These are phyloP conservation scores for Amphimallon solstitiale DNA, from an alignment of 2,888 invertebrate species.

Conservation along the genomic window DNA sequence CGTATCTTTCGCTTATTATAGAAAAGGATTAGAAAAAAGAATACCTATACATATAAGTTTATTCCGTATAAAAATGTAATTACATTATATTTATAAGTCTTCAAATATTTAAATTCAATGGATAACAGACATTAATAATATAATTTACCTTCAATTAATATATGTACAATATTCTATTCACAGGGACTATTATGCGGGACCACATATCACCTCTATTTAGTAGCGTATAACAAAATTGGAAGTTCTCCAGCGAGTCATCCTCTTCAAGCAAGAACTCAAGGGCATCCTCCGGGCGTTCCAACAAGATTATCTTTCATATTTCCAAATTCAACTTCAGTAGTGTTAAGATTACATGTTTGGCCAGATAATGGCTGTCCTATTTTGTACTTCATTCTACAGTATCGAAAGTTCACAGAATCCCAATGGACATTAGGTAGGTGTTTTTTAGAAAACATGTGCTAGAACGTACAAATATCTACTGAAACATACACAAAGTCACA, in stretches of 20 bases:
- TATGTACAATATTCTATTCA: conserved; percentile 36
- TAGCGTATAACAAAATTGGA: conserved; percentile 78
- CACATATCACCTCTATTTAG: conserved; percentile 76
- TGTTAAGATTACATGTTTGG: conserved; percentile 75
- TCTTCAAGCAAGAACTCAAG: conserved; percentile 76
- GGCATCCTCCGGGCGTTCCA: conserved; percentile 77
- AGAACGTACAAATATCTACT: no score
- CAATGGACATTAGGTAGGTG: conserved; percentile 78
- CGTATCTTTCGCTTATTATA: no score
- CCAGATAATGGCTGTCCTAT: conserved; percentile 80
- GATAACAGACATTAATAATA: neutral
- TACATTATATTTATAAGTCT: no score
- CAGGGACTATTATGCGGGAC: conserved; percentile 76
- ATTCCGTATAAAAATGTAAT: no score
- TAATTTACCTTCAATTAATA: neutral
- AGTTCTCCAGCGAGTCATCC: conserved; percentile 75
- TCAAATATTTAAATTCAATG: no score
- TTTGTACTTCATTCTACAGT: conserved; percentile 75
- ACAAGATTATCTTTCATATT: conserved; percentile 70
- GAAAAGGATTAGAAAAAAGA: no score
- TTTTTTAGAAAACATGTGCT: no score
- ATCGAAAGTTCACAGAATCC: conserved; percentile 70
- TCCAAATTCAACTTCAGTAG: conserved; percentile 77
- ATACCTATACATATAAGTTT: no score
- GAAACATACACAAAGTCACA: no score